These are phyloP conservation scores for Gymnoscopelus microlampas DNA, from an alignment of 2,797 vertebrate species.

Conservation along the genomic window DNA sequence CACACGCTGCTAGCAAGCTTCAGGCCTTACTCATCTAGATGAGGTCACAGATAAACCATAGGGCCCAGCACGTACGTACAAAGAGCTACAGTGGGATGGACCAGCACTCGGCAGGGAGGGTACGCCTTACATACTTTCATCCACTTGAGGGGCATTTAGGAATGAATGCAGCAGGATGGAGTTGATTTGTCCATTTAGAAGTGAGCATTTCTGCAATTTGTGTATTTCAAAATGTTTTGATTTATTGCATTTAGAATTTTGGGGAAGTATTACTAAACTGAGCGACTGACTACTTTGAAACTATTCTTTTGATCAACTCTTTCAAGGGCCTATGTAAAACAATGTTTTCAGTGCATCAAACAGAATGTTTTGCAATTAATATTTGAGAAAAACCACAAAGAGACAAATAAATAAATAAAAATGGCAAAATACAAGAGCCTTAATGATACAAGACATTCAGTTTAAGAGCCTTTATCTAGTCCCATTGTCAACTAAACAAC, in stretches of 20 bases:
- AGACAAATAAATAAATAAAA: conserved; percentile 67
- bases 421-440: conserved; percentile 60
- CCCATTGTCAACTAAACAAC: neutral
- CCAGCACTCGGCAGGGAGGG: conserved; percentile 7
- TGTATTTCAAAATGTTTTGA: neutral
- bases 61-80: neutral
- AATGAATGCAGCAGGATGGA: too few relatives aligned
- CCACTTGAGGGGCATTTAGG: neutral
- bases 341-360: conserved; percentile 46
- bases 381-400: conserved; percentile 45
- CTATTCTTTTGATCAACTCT: conserved; percentile 13
- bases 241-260: conserved; percentile 9
- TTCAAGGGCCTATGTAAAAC: conserved; percentile 32
- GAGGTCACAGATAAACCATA: conserved; percentile 20
- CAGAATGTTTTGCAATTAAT: conserved; percentile 34
- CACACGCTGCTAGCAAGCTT: conserved; percentile 13
- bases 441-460: conserved; percentile 39
- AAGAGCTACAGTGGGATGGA: conserved; percentile 7
- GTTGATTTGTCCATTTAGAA: too few relatives aligned
- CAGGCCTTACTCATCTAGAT: neutral
- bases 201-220: neutral
- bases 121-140: conserved; percentile 6
- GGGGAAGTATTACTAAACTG: neutral
- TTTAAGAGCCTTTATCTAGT: conserved; percentile 20
- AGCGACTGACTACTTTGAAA: conserved; percentile 3